phyloP scores from a whole-genome alignment of 2,113 vertebrate species.

The Myocastor coypus region DNA sequence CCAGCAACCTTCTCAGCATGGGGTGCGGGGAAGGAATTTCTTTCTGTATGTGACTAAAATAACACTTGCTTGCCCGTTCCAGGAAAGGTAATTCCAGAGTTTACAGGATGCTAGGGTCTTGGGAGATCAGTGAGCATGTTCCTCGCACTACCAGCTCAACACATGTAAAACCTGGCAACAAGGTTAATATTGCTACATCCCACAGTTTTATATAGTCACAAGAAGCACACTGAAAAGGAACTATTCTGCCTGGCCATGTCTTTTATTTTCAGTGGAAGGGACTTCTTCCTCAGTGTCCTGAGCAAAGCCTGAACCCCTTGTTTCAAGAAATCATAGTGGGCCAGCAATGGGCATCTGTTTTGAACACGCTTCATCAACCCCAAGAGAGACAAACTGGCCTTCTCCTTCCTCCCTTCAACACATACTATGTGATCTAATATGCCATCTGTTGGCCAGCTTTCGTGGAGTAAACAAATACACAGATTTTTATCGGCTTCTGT shows the following conservation, averaged over 20 bases:
- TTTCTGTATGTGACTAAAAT: not conserved
- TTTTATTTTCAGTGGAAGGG: not conserved
- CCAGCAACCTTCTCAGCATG: not conserved
- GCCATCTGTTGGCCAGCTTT: not conserved
- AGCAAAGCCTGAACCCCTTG: not conserved
- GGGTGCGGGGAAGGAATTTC: not conserved
- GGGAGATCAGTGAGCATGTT: not conserved
- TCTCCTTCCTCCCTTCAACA: not conserved
- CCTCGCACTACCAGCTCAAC: not conserved
- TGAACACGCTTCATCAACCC: not conserved
- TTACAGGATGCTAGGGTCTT: not conserved
- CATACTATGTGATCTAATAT: not conserved
- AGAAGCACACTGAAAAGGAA: not conserved
- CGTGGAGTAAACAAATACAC: not conserved
- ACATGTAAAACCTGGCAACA: slow-evolving; percentile 3
- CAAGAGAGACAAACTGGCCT: not conserved
- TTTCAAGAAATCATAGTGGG: not conserved
- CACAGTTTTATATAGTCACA: not conserved
- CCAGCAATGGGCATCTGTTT: not conserved
- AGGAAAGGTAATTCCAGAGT: not conserved
- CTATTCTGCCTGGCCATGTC: not conserved
- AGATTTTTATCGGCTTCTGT: not conserved
- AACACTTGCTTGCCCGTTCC: not conserved
- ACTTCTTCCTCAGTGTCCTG: not conserved
- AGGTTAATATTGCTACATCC: not conserved